Evolutionary conservation across 2,113 vertebrate species (phyloP).

Genomic region (Dipodomys stephensi): DNA sequence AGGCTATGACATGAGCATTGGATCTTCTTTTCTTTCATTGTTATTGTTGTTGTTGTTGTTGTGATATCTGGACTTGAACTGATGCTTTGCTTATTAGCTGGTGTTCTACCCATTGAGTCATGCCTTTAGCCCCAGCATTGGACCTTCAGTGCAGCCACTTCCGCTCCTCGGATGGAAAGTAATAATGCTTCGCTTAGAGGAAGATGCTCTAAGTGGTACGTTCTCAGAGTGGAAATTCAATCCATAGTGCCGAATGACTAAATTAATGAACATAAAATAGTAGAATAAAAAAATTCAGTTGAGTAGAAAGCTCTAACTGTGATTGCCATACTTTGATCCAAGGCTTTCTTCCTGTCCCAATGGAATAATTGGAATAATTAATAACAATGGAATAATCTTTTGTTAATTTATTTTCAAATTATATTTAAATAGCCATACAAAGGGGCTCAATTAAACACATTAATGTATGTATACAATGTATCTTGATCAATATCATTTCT

Average conservation of each 20-base stretch:
- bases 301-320: background rate
- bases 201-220: background rate
- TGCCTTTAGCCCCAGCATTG: too few species aligned
- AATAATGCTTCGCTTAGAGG: background rate
- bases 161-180: background rate
- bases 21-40: background rate
- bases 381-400: too few species aligned
- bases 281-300: slow-evolving; percentile 56
- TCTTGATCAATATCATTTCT: too few species aligned
- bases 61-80: too few species aligned
- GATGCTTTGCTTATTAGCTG: too few species aligned
- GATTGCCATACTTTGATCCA: background rate
- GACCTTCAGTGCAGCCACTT: background rate
- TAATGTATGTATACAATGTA: too few species aligned
- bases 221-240: background rate
- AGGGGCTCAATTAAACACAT: too few species aligned
- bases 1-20: background rate
- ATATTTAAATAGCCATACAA: too few species aligned
- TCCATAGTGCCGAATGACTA: slow-evolving; percentile 7
- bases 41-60: too few species aligned
- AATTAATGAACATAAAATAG: background rate
- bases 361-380: background rate
- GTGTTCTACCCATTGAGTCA: too few species aligned
- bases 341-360: background rate
- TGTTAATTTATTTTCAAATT: too few species aligned